A percentile compares a stretch with the other conserved stretches of the same genome.
These are phyloP conservation scores for Momotus momota DNA, from an alignment of 2,797 vertebrate genomes.

Conservation along the genomic window DNA sequence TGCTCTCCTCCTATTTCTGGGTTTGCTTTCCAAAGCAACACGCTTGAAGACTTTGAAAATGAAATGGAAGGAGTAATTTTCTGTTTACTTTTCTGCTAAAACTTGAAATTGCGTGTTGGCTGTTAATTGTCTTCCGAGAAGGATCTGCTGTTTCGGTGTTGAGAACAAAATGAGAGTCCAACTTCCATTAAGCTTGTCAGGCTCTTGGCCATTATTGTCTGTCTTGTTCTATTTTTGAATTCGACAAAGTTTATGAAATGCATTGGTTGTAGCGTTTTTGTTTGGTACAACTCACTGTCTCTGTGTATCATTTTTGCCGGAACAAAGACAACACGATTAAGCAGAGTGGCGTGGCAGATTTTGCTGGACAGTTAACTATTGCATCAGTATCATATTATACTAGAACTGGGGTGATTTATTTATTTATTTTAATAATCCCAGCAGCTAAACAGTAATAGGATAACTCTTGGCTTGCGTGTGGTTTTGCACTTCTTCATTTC, in stretches of 20 bases:
- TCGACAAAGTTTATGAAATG: not conserved
- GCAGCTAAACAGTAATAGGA: not conserved
- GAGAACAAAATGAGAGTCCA: conserved; percentile 13
- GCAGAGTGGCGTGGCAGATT: not conserved
- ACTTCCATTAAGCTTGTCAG: conserved; percentile 8
- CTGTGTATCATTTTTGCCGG: not conserved
- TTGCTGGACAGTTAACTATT: conserved; percentile 14
- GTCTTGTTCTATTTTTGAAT: conserved; percentile 29
- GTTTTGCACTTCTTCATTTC: not conserved
- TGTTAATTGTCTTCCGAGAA: not conserved
- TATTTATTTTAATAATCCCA: not conserved
- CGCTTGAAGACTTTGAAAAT: not conserved
- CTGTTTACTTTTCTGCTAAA: conserved; percentile 35
- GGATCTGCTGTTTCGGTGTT: not conserved
- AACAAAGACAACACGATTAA: not conserved
- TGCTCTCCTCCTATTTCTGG: not conserved
- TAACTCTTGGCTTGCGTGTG: not conserved
- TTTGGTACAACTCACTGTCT: not conserved
- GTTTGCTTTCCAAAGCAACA: not conserved
- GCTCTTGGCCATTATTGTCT: conserved; percentile 61
- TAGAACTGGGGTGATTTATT: not conserved
- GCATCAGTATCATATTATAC: not conserved
- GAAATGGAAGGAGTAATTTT: not conserved
- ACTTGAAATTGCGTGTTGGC: not conserved
- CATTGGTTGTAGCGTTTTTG: not conserved